These are phyloP conservation scores for Pterocles burchelli DNA, from an alignment of 2,113 vertebrate species.

Conservation along the genomic window DNA sequence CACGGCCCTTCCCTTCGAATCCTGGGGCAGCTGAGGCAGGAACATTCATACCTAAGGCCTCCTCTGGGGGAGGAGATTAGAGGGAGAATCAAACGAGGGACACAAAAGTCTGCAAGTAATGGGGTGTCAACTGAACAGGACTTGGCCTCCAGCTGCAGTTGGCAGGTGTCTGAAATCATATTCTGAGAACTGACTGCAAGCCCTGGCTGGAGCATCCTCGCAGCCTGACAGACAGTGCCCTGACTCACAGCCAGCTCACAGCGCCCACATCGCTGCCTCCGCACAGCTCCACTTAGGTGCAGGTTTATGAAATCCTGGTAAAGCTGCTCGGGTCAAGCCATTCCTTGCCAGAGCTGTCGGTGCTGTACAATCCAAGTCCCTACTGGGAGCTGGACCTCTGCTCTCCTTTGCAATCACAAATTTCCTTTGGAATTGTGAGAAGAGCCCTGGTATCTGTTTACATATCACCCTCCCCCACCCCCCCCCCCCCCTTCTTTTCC, in stretches of 20 bases:
- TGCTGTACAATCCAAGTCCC: neutral
- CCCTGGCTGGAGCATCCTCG: neutral
- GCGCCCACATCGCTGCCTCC: neutral
- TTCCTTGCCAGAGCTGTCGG: neutral
- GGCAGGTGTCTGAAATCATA: slow-evolving; percentile 2
- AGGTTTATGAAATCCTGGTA: neutral
- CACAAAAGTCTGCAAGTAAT: neutral
- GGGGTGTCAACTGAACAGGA: accelerated
- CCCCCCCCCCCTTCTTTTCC: neutral
- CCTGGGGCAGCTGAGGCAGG: neutral
- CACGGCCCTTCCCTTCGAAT: neutral
- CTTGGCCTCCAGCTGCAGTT: neutral
- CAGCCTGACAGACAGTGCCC: neutral
- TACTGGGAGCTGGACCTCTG: neutral
- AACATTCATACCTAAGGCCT: neutral
- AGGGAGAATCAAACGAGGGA: neutral
- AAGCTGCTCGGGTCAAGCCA: neutral
- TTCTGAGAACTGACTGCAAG: slow-evolving; percentile 4
- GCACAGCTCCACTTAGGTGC: accelerated
- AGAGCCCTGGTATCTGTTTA: neutral
- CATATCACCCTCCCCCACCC: neutral
- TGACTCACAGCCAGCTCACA: neutral
- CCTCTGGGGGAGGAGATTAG: neutral
- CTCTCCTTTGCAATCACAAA: neutral
- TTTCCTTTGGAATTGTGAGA: neutral